A percentile compares a stretch with the other conserved stretches of the same genome.
These are phyloP conservation scores for Hydrophis major DNA, from an alignment of 2,797 vertebrate species.

Conservation along the genomic window DNA sequence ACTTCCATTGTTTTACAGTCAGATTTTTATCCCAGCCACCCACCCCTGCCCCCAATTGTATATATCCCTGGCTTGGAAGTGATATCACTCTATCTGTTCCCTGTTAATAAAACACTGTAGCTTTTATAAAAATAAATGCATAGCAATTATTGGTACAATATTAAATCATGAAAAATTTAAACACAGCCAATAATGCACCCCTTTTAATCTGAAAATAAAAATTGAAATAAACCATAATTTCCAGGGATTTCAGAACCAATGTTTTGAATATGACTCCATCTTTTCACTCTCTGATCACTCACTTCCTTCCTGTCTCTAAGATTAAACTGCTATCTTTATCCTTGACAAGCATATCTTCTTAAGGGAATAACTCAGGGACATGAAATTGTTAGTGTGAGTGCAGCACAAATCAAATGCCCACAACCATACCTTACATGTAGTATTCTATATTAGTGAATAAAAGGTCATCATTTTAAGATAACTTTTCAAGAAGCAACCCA, in stretches of 20 bases:
- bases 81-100: neutral
- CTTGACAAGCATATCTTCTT: neutral
- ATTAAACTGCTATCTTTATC: neutral
- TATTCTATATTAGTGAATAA: neutral
- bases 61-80: neutral
- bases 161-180: neutral
- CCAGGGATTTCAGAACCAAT: neutral
- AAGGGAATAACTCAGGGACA: neutral
- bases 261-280: neutral
- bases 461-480: neutral
- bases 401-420: neutral
- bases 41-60: neutral
- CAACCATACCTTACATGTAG: neutral
- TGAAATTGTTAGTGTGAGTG: neutral
- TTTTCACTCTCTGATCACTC: neutral
- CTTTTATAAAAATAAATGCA: neutral
- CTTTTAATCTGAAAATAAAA: neutral
- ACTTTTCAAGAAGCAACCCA: neutral
- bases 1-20: slow-evolving; percentile 10
- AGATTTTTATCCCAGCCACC: neutral
- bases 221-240: neutral
- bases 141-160: neutral
- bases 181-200: neutral
- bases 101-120: neutral
- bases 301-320: neutral